phyloP scores from a whole-genome alignment of 2,113 vertebrate species.

The Macrotus californicus region DNA sequence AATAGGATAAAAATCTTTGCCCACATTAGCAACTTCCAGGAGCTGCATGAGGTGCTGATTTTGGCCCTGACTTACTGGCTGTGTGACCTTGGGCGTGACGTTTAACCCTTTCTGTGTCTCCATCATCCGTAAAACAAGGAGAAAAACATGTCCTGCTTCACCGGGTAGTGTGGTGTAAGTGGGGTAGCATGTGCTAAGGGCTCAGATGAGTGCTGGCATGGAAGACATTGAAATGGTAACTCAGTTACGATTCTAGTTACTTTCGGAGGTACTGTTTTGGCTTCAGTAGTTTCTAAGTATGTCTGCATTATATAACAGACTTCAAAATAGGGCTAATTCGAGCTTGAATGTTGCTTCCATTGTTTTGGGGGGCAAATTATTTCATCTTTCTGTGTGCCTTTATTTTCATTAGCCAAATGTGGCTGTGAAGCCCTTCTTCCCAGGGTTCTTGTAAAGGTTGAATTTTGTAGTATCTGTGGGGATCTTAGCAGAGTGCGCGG shows the following conservation, averaged over 20 bases:
- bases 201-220: not conserved
- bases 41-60: not conserved
- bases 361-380: not conserved
- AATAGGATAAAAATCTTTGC: not conserved
- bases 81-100: not conserved
- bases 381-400: slow-evolving; percentile 18
- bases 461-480: not conserved
- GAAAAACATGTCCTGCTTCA: not conserved
- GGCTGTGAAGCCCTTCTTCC: not conserved
- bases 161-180: not conserved
- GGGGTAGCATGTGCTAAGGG: not conserved
- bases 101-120: not conserved
- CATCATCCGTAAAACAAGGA: not conserved
- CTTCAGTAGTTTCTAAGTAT: not conserved
- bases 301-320: not conserved
- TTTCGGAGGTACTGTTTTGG: not conserved
- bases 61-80: not conserved
- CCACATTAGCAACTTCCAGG: not conserved
- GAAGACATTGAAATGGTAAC: not conserved
- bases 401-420: slow-evolving; percentile 30
- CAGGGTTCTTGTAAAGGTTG: not conserved
- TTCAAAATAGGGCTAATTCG: not conserved
- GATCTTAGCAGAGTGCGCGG: not conserved
- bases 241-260: not conserved
- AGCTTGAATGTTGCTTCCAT: not conserved